phyloP scores from a whole-genome alignment of 2,797 vertebrate species.

The Melanogrammus aeglefinus region DNA sequence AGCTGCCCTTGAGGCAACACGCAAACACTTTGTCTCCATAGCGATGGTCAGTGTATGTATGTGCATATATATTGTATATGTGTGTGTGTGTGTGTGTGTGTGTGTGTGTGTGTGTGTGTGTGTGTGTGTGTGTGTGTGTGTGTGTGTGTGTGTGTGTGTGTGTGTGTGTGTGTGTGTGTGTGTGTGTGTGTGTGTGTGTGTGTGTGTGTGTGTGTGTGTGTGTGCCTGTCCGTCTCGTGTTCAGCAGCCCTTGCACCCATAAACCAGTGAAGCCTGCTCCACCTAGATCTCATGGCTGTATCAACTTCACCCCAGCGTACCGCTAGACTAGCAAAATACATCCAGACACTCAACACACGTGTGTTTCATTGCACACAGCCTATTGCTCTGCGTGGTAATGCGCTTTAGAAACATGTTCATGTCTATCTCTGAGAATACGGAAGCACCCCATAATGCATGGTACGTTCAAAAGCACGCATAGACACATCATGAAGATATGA shows the following conservation, averaged over 20 bases:
- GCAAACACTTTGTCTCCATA: constrained; percentile 23
- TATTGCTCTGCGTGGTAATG: too few relatives aligned
- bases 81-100: not conserved
- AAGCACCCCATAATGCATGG: not conserved
- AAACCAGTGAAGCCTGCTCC: constrained; percentile 45
- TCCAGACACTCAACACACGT: too few relatives aligned
- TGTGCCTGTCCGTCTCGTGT: constrained; percentile 50
- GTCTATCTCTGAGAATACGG: not conserved
- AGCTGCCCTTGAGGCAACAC: constrained; percentile 59
- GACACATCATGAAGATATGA: constrained; percentile 35
- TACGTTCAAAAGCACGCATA: constrained; percentile 9
- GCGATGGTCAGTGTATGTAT: constrained; percentile 9
- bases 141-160: not conserved
- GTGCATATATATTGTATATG: constrained; percentile 7
- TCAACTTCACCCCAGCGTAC: constrained; percentile 23
- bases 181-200: constrained; percentile 6
- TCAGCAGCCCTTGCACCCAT: constrained; percentile 39
- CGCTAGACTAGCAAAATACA: too few relatives aligned
- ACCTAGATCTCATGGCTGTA: constrained; percentile 52
- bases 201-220: constrained; percentile 19
- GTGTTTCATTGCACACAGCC: too few relatives aligned
- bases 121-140: constrained; percentile 6
- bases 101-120: not conserved
- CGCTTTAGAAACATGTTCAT: not conserved
- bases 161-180: not conserved